A percentile compares a stretch with the other conserved stretches of the same genome.
phyloP scores from a whole-genome alignment of 2,888 invertebrate species.

The Petrolisthes manimaculis region DNA sequence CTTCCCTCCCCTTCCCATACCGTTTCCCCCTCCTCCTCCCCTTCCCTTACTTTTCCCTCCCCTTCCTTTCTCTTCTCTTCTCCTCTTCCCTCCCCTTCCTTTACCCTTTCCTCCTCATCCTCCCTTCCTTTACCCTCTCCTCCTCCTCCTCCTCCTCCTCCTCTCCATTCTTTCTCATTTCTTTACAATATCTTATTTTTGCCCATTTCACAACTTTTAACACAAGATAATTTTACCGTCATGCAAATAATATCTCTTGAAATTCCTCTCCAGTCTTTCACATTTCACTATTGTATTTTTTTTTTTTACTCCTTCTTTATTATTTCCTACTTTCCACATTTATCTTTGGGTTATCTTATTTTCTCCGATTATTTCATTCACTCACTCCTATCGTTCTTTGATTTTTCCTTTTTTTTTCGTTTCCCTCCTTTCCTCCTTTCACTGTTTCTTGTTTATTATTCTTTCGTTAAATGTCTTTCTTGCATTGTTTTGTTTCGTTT shows the following conservation, averaged over 20 bases:
- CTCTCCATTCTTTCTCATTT: neutral
- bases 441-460: neutral
- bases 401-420: too few species aligned
- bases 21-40: conserved; percentile 11
- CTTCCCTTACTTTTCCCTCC: neutral
- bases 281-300: neutral
- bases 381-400: too few species aligned
- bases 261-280: too few species aligned
- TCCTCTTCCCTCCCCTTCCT: neutral
- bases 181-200: neutral
- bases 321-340: too few species aligned
- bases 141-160: neutral
- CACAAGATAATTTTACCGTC: neutral
- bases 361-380: too few species aligned
- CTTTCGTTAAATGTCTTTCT: too few species aligned
- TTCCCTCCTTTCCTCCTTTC: neutral
- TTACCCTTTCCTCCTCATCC: neutral
- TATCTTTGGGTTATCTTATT: too few species aligned
- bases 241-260: neutral
- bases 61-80: neutral
- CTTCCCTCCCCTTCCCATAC: neutral
- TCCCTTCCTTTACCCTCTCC: neutral
- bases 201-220: neutral
- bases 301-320: too few species aligned
- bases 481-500: too few species aligned